Base-by-base conservation (phyloP, 2,888 invertebrate species). In the Eupeodes latifasciatus region DNA sequence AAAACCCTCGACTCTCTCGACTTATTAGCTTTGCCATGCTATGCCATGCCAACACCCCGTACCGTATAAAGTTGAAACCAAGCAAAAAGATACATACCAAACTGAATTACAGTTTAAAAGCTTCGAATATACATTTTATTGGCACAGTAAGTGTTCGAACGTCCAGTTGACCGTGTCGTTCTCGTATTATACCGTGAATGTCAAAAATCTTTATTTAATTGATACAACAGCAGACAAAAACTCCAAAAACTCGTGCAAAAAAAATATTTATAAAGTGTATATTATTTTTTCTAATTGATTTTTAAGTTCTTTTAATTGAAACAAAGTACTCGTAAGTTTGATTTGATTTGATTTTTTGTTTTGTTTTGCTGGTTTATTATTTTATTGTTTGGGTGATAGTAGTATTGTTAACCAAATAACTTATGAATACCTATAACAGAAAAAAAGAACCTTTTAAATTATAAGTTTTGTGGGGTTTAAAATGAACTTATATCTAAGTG, bases 61-160 rank as follows among this genome's bases (percentile, higher is more conserved):
- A 6, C 51, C 40, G 27, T 27, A 27, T 27, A 2, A 51, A 64
- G 16, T n/a, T 62, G 67, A 72, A 77, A 78, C 59, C n/a, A 16
- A 77, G 77, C 81, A 74, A 76, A 79, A 81, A 78, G 85, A 85
- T 85, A 88, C 85, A 84, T 80, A 88, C 81, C 72, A 69, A 77
- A 75, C 47, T 47, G 64, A 77, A 67, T 67, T 34, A 71, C 71
- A 77, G 55, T 88, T 81, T 88, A 88, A 88, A 88, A 88, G 88
- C 88, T 88, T 78, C 85, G 69, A 64, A 59, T 74, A 57, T 67
- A 81, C 75, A 79, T 55, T 81, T 71, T 75, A 72, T 78, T 85
- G 40, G 75, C 79, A 85, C 85, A 89, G 85, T 90, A 64, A 27
- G 57, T 69, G 34, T 81, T 78, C 61, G 77, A 88, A 82, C 88